Base-by-base conservation (phyloP, 2,113 vertebrate genomes). In the Lepisosteus osseus region DNA sequence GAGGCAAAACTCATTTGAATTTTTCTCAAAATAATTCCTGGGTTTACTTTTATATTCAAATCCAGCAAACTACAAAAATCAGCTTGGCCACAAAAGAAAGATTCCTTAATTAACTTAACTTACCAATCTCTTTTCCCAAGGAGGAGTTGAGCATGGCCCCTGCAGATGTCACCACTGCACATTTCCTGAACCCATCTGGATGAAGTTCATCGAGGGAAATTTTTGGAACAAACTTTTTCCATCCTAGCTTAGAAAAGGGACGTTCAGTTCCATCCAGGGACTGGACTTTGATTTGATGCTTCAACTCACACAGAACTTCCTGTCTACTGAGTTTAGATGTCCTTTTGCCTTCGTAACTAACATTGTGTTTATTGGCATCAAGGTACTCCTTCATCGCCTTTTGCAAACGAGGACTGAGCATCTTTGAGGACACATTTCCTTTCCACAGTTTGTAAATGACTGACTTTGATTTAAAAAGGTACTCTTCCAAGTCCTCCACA, bases 101-200 rank as follows among this genome's bases (percentile, higher is more conserved):
- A 2, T 51, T 6, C 47, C 47, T 51, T 51, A 5, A 5, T 51
- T 51, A 5, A 6, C 47, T 51, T 51, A 51, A 93, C 94, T 83
- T 87, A 96, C 95, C 98, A 69, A 99, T 99, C 89, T 99, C 97
- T 7, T 91, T 86, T 5, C 98, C 98, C 72, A 98, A 85, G 7
- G 94, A 93, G 2, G 98, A 99, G 80, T 93, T 95, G 71, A 99
- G 87, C 84, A 99, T 98, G 77, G 98, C 94, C 5, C 98, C 98
- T 0, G 97, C 95, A 7, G 97, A 99, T 70, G 95, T 95, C 82
- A 99, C 98, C 13, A 99, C 98, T 0, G 97, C 97, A 69, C 97
- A 99, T 72, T 86, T 94, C 74, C 83, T 86, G 75, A 95, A 94
- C 61, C 86, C 88, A 8, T 45, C 79, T 4, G 85, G 72, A 78